Conservation (phyloP, 1,140 invertebrate genomes). For the Drosophila parabipectinata region DNA sequence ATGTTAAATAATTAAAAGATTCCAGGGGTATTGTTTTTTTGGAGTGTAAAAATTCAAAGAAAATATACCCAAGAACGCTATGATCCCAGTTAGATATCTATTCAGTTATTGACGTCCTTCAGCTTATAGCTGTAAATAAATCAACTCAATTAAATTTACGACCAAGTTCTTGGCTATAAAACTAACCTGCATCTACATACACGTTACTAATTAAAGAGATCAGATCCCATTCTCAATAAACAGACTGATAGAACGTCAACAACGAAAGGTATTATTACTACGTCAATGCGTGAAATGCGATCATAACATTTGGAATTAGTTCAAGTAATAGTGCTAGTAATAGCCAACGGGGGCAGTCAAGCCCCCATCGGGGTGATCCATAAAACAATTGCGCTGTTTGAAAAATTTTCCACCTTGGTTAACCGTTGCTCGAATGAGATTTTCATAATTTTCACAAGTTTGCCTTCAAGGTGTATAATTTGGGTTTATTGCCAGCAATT, state of each 20-base stretch:
- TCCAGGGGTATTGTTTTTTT: neutral
- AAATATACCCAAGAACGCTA: conserved; percentile 13
- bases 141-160: conserved; percentile 23
- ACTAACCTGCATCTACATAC: conserved; percentile 3
- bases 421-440: conserved; percentile 27
- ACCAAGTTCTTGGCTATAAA: conserved; percentile 30
- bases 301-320: neutral
- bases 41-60: neutral
- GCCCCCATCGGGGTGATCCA: conserved; percentile 20
- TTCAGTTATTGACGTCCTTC: conserved; percentile 11
- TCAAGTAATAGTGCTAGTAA: neutral
- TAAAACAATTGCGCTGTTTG: conserved; percentile 54
- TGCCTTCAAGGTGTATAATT: conserved; percentile 44
- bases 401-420: conserved; percentile 57
- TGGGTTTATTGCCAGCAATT: conserved; percentile 40
- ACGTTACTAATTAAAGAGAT: conserved; percentile 32
- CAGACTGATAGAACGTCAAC: conserved; percentile 20
- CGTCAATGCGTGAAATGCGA: conserved; percentile 34
- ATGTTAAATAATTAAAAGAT: no score
- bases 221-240: conserved; percentile 10
- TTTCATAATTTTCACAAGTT: conserved; percentile 40
- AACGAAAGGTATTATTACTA: conserved; percentile 17
- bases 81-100: conserved; percentile 5
- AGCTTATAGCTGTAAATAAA: conserved; percentile 1
- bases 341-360: conserved; percentile 14